Evolutionary conservation across 2,888 invertebrate species (phyloP), one percentile per base, ranked within the genome.

Genomic region (Brachycybe producta): DNA sequence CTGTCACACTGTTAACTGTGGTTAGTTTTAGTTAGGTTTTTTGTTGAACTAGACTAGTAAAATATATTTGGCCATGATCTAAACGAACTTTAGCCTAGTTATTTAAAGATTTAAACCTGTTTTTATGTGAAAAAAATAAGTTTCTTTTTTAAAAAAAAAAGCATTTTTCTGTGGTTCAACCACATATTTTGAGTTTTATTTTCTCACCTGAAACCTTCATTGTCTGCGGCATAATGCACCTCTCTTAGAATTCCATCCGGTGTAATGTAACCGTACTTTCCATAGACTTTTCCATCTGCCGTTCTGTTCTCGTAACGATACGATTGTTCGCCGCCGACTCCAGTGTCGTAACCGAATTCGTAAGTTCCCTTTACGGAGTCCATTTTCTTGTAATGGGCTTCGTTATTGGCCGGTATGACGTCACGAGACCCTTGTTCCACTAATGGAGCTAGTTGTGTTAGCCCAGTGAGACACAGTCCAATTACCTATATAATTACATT

Each of bases 191-290:
- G n/a, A 5, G 19, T 3, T 19, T 17, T 4, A n/a, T 27, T 28
- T 8, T 13, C 17, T 51, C 32, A 54, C 54, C 54, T 47, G 64
- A 82, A 84, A 17, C 84, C 84, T 69, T 80, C 80, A 53, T 78
- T 77, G 64, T 84, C 84, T 40, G 83, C 82, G 11, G 84, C 74
- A 63, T 83, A 84, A 67, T 82, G 81, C 23, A 82, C 82, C 41
- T 77, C 80, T 30, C 77, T 74, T 11, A 81, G 71, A 53, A 72
- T 71, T 32, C 75, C 74, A 42, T 77, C 75, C 1, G 80, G 77
- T 64, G 82, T 80, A 35, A 82, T 74, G 65, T 80, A 80, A 26
- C 84, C 84, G 59, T 83, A 84, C 64, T 84, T 84, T 56, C 84
- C 84, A 60, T 83, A 83, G 1, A 82, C 83, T 17, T 83, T 79